A percentile compares a stretch with the other conserved stretches of the same genome.
Conservation (phyloP, 2,113 vertebrate species). For the Gavia stellata region DNA sequence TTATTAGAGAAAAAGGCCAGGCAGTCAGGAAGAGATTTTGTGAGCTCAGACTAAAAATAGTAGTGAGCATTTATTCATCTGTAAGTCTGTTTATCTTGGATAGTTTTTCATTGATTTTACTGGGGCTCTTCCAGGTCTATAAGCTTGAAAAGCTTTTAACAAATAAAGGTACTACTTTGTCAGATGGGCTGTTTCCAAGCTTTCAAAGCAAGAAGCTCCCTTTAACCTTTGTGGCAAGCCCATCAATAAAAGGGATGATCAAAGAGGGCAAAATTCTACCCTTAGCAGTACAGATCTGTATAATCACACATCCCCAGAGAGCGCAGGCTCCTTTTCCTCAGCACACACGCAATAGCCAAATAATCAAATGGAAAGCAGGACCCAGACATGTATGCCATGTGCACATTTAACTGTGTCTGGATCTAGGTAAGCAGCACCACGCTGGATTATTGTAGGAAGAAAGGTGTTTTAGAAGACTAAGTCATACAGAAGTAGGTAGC, state of each 20-base stretch:
- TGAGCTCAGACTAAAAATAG: conserved; percentile 63
- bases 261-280: neutral
- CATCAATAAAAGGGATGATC: conserved; percentile 10
- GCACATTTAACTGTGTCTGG: neutral
- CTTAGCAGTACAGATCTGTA: neutral
- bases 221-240: conserved; percentile 10
- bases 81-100: conserved; percentile 43
- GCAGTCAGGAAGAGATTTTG: conserved; percentile 20
- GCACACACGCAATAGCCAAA: neutral
- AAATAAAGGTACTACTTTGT: conserved; percentile 38
- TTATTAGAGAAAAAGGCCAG: conserved; percentile 49
- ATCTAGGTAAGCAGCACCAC: neutral
- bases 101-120: conserved; percentile 46
- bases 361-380: neutral
- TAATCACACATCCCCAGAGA: neutral
- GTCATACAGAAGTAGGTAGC: neutral
- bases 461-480: neutral
- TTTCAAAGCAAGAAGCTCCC: conserved; percentile 15
- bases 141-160: conserved; percentile 13
- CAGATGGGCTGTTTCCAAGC: conserved; percentile 1
- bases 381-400: neutral
- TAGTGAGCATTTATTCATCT: conserved; percentile 41
- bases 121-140: conserved; percentile 38
- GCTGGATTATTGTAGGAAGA: neutral
- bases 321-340: neutral